Base-by-base conservation (phyloP, 1,140 invertebrate species). In the Nymphalis io region DNA sequence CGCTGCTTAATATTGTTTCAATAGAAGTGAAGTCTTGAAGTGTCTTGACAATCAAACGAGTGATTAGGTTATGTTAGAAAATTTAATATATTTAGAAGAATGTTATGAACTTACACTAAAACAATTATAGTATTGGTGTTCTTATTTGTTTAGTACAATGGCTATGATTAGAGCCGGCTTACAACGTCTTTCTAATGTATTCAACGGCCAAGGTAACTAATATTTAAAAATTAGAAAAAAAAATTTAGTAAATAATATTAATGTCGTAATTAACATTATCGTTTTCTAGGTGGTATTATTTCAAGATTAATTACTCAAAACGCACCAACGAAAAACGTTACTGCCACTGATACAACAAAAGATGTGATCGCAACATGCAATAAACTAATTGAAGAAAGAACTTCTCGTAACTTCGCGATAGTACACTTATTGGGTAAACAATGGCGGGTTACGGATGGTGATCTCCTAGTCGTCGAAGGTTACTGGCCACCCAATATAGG, bases 371-470 rank as follows among this genome's bases (percentile, higher is more conserved):
- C 82, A 33, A 85, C 85, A 58, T 92, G 91, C 21, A 92, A 92
- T 60, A 87, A 85, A 75, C 63, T 92, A 13, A 83, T 87, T 13
- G 81, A 86, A 81, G 73, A 87, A 44, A 90, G 91, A 68, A 91
- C 93, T 46, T 96, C 97, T 5, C 92, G 97, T 55, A 92, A 98
- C 53, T 99, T 98, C 93, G 97, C 97, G 10, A 93, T 98, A 6
- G 93, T 98, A 4, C 94, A 97, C 77, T 68, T 98, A 11, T 92
- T 94, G 72, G 97, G 97, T 3, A 96, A 96, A 87, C 98, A 98
- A 83, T 96, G 95, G 82, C 97, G 98, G 92, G 92, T 99, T 0
- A 98, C 97, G 3, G 93, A 95, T 46, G 97, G 96, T 55, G 98
- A 99, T 91, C 89, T 98, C 1, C 93, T 99, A 46, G 91, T 98